Evolutionary conservation across 2,797 vertebrate genomes (phyloP).

Genomic region (Macrochelys suwanniensis): DNA sequence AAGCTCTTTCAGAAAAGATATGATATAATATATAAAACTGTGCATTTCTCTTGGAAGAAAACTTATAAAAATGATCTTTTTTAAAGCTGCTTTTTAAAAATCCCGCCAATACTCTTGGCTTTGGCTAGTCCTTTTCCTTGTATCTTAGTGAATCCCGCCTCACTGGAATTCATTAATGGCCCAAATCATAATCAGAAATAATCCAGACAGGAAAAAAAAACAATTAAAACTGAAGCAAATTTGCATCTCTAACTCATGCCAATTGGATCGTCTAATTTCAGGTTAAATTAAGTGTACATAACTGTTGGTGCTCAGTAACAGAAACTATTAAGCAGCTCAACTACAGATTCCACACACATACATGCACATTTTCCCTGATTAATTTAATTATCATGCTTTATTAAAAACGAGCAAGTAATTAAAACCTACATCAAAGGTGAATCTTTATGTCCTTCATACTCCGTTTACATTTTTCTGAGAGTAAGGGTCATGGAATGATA

Average conservation of each 20-base stretch:
- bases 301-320: slow-evolving; percentile 30
- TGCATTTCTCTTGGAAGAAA: background rate
- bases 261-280: slow-evolving; percentile 28
- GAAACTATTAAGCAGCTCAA: slow-evolving; percentile 4
- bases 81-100: background rate
- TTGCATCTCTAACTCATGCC: background rate
- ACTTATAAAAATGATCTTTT: background rate
- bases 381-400: slow-evolving; percentile 44
- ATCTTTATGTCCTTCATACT: background rate
- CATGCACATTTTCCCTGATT: background rate
- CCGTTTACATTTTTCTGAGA: background rate
- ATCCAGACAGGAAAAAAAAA: background rate
- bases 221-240: background rate
- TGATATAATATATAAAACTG: background rate
- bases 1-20: background rate
- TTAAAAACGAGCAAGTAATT: slow-evolving; percentile 28
- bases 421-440: slow-evolving; percentile 32
- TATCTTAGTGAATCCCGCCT: background rate
- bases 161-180: background rate
- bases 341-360: background rate
- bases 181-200: background rate
- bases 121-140: background rate
- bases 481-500: background rate
- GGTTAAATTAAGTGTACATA: slow-evolving; percentile 23
- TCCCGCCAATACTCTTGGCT: background rate